Evolutionary conservation across 1,140 invertebrate genomes (phyloP), one percentile per base, ranked within the genome.

Genomic region (Argopecten irradians): DNA sequence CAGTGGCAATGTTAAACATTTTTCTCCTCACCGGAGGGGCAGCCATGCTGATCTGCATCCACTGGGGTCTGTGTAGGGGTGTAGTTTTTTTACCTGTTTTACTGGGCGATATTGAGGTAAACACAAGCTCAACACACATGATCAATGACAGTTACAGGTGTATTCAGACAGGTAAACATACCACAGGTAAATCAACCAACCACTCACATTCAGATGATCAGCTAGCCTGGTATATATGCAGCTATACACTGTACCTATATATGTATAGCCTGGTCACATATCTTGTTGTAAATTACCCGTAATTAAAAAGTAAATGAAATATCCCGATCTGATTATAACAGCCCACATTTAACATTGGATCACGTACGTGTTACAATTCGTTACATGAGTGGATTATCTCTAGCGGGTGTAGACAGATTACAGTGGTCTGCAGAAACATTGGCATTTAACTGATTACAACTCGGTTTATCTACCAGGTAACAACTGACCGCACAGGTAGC

Each of bases 41-140:
- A 71, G 55, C 55, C 55, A 71, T 71, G 55, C 55, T 71, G 55
- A 71, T 71, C 55, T 71, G 7, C 5, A n/a, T 0, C 55, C 55
- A 71, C 55, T 28, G n/a, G 55, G 55, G 55, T n/a, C 55, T 22
- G 28, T 71, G 55, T 71, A n/a, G 5, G 55, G 55, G 55, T 71
- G 55, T 71, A 71, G 55, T 71, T 71, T 71, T n/a, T n/a, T 71
- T 71, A 71, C 55, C 55, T 71, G n/a, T 71, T 71, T 71, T 71
- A 71, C 55, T 71, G n/a, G 55, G 55, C 28, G 28, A 71, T 71
- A 28, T 71, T 0, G 55, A 71, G 55, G 55, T 71, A 71, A 71
- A 71, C 55, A 71, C 55, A 28, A n/a, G 55, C 55, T 71, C 55
- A 71, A 71, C 55, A 71, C 55, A 71, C 55, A 71, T 71, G 55